Evolutionary conservation across 2,113 vertebrate species (phyloP).

Genomic region (Podilymbus podiceps): DNA sequence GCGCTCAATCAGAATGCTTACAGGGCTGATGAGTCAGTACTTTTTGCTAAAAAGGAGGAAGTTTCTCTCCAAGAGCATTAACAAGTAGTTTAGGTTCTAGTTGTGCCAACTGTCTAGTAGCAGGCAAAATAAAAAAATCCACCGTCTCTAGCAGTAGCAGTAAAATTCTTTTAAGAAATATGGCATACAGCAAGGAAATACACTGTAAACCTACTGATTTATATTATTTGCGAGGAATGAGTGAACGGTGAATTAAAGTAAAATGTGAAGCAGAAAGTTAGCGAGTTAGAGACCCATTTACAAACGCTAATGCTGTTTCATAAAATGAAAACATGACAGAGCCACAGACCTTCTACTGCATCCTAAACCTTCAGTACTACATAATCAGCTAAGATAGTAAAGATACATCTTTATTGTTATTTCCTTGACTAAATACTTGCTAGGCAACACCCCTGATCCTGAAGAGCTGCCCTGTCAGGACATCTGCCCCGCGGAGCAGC

Average conservation of each 20-base stretch:
- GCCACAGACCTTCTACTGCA: background rate
- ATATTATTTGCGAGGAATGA: background rate
- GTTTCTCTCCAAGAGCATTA: conserved; percentile 42
- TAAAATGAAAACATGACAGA: background rate
- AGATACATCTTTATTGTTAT: background rate
- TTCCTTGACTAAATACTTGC: background rate
- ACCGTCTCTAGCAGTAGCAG: background rate
- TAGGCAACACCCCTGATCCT: background rate
- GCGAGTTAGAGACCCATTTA: background rate
- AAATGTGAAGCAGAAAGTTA: background rate
- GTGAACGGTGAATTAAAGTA: background rate
- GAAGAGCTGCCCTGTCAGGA: background rate
- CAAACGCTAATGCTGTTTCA: background rate
- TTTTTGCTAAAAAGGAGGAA: conserved; percentile 1
- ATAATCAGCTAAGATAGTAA: background rate
- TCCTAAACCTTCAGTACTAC: background rate
- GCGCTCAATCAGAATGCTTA: conserved; percentile 36
- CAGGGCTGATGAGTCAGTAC: conserved; percentile 56
- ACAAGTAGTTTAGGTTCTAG: conserved; percentile 23
- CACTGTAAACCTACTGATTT: background rate
- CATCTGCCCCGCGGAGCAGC: accelerated
- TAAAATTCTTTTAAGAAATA: conserved; percentile 49
- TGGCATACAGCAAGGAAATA: background rate
- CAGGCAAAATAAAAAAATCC: background rate
- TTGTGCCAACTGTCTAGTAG: conserved; percentile 43